Evolutionary conservation across 2,113 vertebrate species (phyloP), one percentile per base, ranked within the genome.

Genomic region (Scopus umbretta): DNA sequence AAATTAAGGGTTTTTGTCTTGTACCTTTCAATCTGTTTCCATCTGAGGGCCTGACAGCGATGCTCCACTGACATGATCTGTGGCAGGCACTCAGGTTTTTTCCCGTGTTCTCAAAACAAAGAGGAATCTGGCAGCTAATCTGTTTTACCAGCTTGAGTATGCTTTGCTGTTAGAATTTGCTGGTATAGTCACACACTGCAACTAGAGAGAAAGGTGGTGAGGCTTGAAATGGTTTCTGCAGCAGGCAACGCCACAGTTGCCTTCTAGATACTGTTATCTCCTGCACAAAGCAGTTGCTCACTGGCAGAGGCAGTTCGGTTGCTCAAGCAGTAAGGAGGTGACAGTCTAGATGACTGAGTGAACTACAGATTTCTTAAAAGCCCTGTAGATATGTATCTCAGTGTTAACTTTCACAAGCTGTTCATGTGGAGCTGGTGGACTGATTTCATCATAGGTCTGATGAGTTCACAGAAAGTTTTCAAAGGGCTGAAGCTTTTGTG

Each of bases 41-140:
- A 38, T 59, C 9, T 15, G 38, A 87, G 55, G 53, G n/a, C 47
- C 59, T 32, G 26, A 16, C 47, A 30, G 75, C 23, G 81, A 22
- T 59, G 36, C 25, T 88, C 62, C 0, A 0, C 53, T 0, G 0
- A 53, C 30, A 22, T 7, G 34, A 38, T 30, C 62, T 26, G 32
- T 67, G 76, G 45, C 87, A 78, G 55, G 42, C 62, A 55, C 88
- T 47, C 20, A 4, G n/a, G 2, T 40, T 47, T 84, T 71, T 56
- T 36, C 19, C 78, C 52, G 7, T 8, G 10, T 38, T 88, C 66
- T 92, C 66, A 82, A 78, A 93, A 21, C 62, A 68, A 42, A 92
- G 40, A 81, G 55, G 16, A 86, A 62, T n/a, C 43, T 58, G 62
- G 32, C 42, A 92, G 52, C 38, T 82, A 23, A 74, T 55, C 14